Conservation (phyloP, 1,140 invertebrate genomes). For the Drosophila micromelanica region DNA sequence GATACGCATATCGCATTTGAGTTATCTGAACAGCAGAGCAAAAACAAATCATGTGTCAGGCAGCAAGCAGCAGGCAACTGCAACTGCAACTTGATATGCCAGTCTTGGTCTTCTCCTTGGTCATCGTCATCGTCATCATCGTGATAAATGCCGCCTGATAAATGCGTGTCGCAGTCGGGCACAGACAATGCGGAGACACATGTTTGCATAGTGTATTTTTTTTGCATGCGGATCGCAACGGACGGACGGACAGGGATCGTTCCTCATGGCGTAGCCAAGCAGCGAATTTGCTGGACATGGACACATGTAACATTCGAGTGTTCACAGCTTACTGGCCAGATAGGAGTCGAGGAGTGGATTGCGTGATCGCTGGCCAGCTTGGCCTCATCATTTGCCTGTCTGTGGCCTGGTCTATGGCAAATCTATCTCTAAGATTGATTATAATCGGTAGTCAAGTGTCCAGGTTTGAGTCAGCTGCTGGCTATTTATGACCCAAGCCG, state of each 20-base stretch:
- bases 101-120: conserved; percentile 35
- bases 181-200: conserved; percentile 80
- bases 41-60: conserved; percentile 58
- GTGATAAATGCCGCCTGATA: conserved; percentile 79
- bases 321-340: conserved; percentile 58
- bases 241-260: conserved; percentile 22
- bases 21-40: conserved; percentile 67
- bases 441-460: conserved; percentile 83
- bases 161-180: conserved; percentile 75
- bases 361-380: conserved; percentile 71
- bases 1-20: conserved; percentile 82
- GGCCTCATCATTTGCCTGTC: conserved; percentile 65
- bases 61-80: conserved; percentile 33
- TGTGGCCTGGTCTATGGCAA: conserved; percentile 63
- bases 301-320: conserved; percentile 67
- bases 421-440: conserved; percentile 82
- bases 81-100: conserved; percentile 71
- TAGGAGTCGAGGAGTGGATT: conserved; percentile 53
- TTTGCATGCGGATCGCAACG: conserved; percentile 48
- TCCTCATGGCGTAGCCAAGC: conserved; percentile 45
- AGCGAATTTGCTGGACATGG: conserved; percentile 57
- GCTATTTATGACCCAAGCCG: conserved; percentile 49
- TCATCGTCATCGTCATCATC: conserved; percentile 38
- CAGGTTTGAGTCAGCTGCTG: conserved; percentile 42
- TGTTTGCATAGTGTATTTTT: conserved; percentile 70